These are phyloP conservation scores for Orchestes rusci DNA, from an alignment of 2,888 invertebrate species.

Conservation along the genomic window DNA sequence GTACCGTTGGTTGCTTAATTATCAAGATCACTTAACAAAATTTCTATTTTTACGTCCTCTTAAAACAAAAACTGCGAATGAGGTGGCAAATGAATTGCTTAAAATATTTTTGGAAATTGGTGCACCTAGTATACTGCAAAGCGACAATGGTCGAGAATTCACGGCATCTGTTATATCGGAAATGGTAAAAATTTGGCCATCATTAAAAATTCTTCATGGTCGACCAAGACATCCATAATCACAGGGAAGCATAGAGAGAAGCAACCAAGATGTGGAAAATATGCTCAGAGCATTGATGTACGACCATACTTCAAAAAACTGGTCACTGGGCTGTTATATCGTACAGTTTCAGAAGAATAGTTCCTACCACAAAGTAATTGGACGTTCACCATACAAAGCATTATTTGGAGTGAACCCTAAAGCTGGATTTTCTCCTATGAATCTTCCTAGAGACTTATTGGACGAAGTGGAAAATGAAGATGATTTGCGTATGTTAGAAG, in stretches of 20 bases:
- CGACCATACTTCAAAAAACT: neutral
- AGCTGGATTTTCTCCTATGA: constrained; percentile 7
- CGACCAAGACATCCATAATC: neutral
- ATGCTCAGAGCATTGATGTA: neutral
- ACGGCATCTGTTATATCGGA: neutral
- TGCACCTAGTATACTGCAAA: neutral
- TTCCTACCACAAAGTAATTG: constrained; percentile 11
- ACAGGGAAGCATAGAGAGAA: neutral
- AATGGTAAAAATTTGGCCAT: neutral
- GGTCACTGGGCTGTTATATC: constrained; percentile 7
- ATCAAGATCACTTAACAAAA: constrained; percentile 7
- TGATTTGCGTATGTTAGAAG: too few species aligned
- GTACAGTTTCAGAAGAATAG: constrained; percentile 12
- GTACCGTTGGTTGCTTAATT: constrained; percentile 4
- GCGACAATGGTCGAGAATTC: neutral
- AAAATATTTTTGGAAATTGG: constrained; percentile 5
- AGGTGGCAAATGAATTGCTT: neutral
- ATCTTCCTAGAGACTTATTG: constrained; percentile 2
- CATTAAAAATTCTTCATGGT: constrained; percentile 1
- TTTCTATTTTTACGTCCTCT: constrained; percentile 5
- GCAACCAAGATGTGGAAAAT: too few species aligned
- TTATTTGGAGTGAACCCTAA: constrained; percentile 10
- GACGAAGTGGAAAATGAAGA: neutral
- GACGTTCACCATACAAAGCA: constrained; percentile 15
- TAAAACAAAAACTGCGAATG: neutral